Evolutionary conservation across 23 tunicate genomes (phyloP).

Genomic region (Halocynthia roretzi): DNA sequence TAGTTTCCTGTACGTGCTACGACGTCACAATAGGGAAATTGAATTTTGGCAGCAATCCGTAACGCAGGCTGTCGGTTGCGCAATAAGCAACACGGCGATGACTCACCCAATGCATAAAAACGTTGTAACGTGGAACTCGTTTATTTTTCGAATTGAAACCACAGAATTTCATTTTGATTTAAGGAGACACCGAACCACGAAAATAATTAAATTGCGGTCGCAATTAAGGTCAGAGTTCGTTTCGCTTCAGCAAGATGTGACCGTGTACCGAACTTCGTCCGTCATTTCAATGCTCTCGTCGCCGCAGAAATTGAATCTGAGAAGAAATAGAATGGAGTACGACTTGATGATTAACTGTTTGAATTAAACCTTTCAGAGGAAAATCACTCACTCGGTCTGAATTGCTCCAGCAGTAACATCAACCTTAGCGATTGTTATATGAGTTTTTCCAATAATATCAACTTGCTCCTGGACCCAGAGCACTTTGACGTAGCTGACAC

Average conservation of each 20-base stretch:
- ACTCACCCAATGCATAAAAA: too few relatives aligned
- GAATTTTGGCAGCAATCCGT: too few relatives aligned
- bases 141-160: too few relatives aligned
- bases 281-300: conserved; percentile 10
- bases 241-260: not conserved
- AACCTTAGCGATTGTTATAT: conserved; percentile 36
- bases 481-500: conserved; percentile 53
- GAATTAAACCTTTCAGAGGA: not conserved
- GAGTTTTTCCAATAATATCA: conserved; percentile 34
- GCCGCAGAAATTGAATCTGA: conserved; percentile 25
- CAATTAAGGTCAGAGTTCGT: too few relatives aligned
- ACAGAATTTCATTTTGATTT: too few relatives aligned
- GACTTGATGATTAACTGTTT: not conserved
- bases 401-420: conserved; percentile 28
- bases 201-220: too few relatives aligned
- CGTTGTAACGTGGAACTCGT: too few relatives aligned
- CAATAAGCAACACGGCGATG: too few relatives aligned
- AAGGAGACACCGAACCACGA: too few relatives aligned
- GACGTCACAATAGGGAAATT: too few relatives aligned
- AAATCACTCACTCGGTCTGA: conserved; percentile 57
- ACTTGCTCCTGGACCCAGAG: conserved; percentile 69
- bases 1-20: too few relatives aligned
- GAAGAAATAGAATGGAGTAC: not conserved
- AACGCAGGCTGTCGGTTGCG: too few relatives aligned
- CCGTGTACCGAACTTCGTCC: conserved; percentile 5